phyloP scores from a whole-genome alignment of 2,113 vertebrate genomes.

The Rhynchomys soricoides region DNA sequence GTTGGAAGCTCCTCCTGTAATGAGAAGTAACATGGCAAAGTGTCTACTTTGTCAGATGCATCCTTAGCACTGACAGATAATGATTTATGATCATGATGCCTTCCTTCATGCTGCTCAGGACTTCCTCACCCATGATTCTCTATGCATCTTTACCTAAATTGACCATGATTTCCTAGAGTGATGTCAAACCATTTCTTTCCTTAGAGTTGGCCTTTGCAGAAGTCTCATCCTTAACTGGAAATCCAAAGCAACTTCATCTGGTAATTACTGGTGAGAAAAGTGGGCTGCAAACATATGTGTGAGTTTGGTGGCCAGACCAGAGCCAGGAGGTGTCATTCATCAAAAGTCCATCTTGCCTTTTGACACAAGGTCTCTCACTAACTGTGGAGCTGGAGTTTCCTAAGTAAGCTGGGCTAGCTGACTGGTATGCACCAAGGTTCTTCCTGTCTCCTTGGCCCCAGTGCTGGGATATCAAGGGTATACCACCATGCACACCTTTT shows the following conservation, averaged over 20 bases:
- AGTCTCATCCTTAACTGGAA: neutral
- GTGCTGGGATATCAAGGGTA: neutral
- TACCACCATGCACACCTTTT: neutral
- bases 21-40: neutral
- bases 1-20: neutral
- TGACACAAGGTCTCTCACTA: neutral
- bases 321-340: neutral
- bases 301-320: neutral
- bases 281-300: neutral
- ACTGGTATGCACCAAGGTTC: neutral
- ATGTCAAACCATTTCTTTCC: neutral
- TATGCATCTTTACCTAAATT: neutral
- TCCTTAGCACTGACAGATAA: neutral
- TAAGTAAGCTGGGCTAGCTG: neutral
- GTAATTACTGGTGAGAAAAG: neutral
- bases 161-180: neutral
- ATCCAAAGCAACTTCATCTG: neutral
- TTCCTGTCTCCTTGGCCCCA: neutral
- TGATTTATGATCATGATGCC: no score
- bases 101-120: neutral
- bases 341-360: neutral
- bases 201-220: neutral
- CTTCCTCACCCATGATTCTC: no score
- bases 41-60: accelerated
- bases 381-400: neutral